phyloP scores from a whole-genome alignment of 1,140 invertebrate genomes.

The Marisa cornuarietis region DNA sequence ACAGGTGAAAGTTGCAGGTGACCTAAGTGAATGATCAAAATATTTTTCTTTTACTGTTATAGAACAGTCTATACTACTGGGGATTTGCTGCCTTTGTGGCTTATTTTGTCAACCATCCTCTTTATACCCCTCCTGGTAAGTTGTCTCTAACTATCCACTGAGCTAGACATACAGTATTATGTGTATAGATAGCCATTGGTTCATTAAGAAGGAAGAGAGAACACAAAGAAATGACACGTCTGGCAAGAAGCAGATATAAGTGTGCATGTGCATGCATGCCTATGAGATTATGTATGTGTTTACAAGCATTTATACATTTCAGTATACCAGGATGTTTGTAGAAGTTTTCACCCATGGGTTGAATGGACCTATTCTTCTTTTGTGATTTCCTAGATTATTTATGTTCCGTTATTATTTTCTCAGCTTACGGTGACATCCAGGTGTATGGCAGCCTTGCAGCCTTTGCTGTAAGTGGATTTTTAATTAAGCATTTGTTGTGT shows the following conservation, averaged over 20 bases:
- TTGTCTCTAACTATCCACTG: neutral
- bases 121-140: slow-evolving; percentile 81
- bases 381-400: neutral
- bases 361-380: no score
- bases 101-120: slow-evolving; percentile 96
- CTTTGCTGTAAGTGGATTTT: slow-evolving; percentile 78
- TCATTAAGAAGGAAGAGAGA: no score
- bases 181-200: no score
- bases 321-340: no score
- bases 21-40: neutral
- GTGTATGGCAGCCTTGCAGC: slow-evolving; percentile 77
- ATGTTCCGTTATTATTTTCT: slow-evolving; percentile 32
- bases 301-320: no score
- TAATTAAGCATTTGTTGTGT: no score
- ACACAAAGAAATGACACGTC: no score
- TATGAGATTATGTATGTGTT: neutral
- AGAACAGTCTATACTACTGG: slow-evolving; percentile 98
- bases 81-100: slow-evolving; percentile 95
- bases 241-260: no score
- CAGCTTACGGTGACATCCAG: slow-evolving; percentile 70
- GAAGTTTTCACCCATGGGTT: no score
- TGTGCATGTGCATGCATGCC: no score
- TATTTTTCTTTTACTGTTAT: slow-evolving; percentile 35
- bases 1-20: no score
- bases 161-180: no score